These are phyloP conservation scores for Parnassius apollo DNA, from an alignment of 2,888 invertebrate species.

Conservation along the genomic window DNA sequence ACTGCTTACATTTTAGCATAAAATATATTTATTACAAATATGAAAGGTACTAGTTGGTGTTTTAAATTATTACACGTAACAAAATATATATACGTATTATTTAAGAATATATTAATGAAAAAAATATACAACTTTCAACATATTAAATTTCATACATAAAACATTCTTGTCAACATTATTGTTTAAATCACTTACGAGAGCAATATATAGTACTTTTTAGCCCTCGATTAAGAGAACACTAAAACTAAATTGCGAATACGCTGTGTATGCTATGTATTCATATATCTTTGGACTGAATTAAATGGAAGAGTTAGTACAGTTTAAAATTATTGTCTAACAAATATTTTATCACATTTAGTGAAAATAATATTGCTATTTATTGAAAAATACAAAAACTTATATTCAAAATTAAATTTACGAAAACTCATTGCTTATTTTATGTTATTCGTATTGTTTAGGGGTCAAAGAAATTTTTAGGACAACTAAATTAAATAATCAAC, in stretches of 20 bases:
- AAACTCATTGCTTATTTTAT: too few species aligned
- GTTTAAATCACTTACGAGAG: constrained; percentile 59
- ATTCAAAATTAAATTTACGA: too few species aligned
- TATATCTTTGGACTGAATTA: background rate
- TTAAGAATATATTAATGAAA: constrained; percentile 48
- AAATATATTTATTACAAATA: constrained; percentile 58
- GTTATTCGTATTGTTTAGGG: too few species aligned
- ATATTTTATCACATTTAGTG: too few species aligned
- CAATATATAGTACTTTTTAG: constrained; percentile 37
- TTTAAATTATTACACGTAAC: constrained; percentile 66
- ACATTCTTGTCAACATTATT: constrained; percentile 49
- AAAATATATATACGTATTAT: constrained; percentile 52
- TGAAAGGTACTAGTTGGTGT: constrained; percentile 76
- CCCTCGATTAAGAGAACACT: constrained; percentile 28
- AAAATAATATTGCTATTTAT: too few species aligned
- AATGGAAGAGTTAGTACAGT: constrained; percentile 1
- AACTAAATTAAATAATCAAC: too few species aligned
- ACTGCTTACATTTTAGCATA: constrained; percentile 63
- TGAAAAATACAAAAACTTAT: too few species aligned
- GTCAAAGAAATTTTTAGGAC: too few species aligned
- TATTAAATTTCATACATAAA: constrained; percentile 45
- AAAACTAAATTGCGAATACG: background rate
- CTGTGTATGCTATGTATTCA: background rate
- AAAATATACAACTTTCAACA: constrained; percentile 44
- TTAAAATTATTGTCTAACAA: background rate